Evolutionary conservation across 30 jellyfish, hydroid and myxozoan species (phyloP), one percentile per base, ranked within the genome.

Genomic region (Turritopsis rubra): DNA sequence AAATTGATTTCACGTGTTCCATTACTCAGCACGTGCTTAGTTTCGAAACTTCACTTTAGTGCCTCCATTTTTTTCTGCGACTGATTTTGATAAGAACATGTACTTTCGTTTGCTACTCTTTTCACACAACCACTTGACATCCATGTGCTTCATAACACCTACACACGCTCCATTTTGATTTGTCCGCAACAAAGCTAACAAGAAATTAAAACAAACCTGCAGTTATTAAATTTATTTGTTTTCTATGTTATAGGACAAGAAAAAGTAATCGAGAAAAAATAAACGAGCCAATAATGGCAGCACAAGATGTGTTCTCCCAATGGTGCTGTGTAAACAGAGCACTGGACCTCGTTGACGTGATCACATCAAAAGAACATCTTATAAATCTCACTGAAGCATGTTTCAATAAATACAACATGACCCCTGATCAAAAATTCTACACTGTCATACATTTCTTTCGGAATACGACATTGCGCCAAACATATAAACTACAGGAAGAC

Each of bases 321-420:
- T 41, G 60, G 60, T 68, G 77, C 21, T 68, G 77, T 68, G 77
- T 68, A 9, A 68, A 68, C 77, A n/a, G 30, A 23, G 77, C 77
- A 1, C 9, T 68, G 21, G 19, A 68, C 16, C 16, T 27, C 4
- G 28, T 68, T 68, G 77, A 68, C 8, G 30, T 7, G 21, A 9
- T 27, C 31, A 68, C 28, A 16, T 23, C 77, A 22, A 68, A 68
- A 68, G 30, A 68, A 17, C 31, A 68, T 9, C 9, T 68, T 0
- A 27, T 68, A 0, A n/a, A 23, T 9, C 16, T 27, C 28, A 68
- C 77, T 8, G 30, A 16, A n/a, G 23, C 16, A 7, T 68, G 77
- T 68, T 68, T 68, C 30, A 27, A 9, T n/a, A 16, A 27, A 27
- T 27, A n/a, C 8, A 23, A 68, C 77, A 23, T 68, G 31, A 68